Conservation (phyloP, 2,888 invertebrate genomes). For the Hirtodrosophila cameraria region DNA sequence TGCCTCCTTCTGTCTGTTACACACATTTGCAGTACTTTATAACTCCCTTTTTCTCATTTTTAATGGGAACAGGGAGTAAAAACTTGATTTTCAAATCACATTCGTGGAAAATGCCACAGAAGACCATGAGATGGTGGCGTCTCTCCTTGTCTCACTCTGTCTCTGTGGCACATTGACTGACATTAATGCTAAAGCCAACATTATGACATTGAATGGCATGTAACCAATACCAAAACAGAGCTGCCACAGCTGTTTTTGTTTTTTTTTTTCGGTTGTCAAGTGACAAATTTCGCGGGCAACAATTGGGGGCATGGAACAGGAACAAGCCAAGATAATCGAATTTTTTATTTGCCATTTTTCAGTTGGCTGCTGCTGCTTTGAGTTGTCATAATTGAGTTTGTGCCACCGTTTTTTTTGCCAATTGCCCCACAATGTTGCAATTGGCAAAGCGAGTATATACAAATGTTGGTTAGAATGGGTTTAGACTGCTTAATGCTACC, state of each 20-base stretch:
- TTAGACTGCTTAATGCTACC: slow-evolving; percentile 41
- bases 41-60: too few relatives aligned
- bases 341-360: slow-evolving; percentile 59
- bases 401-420: slow-evolving; percentile 21
- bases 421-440: slow-evolving; percentile 29
- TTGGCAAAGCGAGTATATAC: slow-evolving; percentile 54
- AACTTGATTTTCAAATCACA: slow-evolving; percentile 75
- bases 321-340: slow-evolving; percentile 64
- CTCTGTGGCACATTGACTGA: slow-evolving; percentile 46
- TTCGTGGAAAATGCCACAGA: slow-evolving; percentile 60
- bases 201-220: slow-evolving; percentile 62
- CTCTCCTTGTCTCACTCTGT: slow-evolving; percentile 1
- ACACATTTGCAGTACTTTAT: too few relatives aligned
- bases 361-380: slow-evolving; percentile 42
- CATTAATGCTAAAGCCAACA: slow-evolving; percentile 78
- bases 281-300: slow-evolving; percentile 66
- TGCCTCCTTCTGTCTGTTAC: too few relatives aligned
- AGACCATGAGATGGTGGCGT: slow-evolving; percentile 12
- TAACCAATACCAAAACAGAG: slow-evolving; percentile 47
- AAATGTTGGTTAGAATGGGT: slow-evolving; percentile 22
- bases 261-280: slow-evolving; percentile 62
- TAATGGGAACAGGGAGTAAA: too few relatives aligned
- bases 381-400: slow-evolving; percentile 76
- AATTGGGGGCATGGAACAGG: too few relatives aligned
- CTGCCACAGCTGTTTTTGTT: slow-evolving; percentile 25